Base-by-base conservation (phyloP, 2,113 vertebrate species). In the Platichthys flesus region DNA sequence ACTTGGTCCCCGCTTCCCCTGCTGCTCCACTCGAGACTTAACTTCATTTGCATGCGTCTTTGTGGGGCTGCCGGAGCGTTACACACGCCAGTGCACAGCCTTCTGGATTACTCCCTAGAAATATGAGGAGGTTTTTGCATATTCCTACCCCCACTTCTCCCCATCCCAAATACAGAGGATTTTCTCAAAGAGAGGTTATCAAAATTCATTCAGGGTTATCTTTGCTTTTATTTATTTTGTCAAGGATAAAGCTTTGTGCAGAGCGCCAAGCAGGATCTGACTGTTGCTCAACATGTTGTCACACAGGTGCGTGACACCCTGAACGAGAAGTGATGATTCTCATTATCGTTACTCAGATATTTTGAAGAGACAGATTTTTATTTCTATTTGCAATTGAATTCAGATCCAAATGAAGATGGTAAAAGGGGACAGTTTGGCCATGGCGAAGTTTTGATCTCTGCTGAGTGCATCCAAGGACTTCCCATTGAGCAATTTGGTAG, bases 41-140 rank as follows among this genome's bases (percentile, higher is more conserved):
- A 85, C 73, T 88, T 85, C 47, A 90, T 91, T 89, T 90, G 83
- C 86, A 90, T 90, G 84, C 26, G 35, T 88, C 80, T 89, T 84
- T 76, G 82, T 74, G 81, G 76, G 87, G 75, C 80, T 77, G 82
- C 68, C 75, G 37, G 80, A 76, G 67, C 73, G 76, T 72, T 71
- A 15, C 75, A 84, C 83, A 87, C 83, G 2, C 79, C 83, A 84
- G 49, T 81, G 85, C 88, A 26, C 90, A 90, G 78, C 80, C 79
- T 49, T 83, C 82, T 86, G 88, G 88, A 88, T 91, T 87, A 88
- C 75, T 78, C 80, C 65, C 79, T 74, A 75, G 64, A 65, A 84
- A 71, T 78, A 62, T 59, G 81, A 69, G 83, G 81, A 83, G 77
- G 73, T 84, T 86, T 86, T 55, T 47, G 81, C 81, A 76, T 73